Percentiles rank a stretch among this genome's conserved stretches.
phyloP scores from a whole-genome alignment of 1,140 invertebrate species.

The Drosophila funebris region DNA sequence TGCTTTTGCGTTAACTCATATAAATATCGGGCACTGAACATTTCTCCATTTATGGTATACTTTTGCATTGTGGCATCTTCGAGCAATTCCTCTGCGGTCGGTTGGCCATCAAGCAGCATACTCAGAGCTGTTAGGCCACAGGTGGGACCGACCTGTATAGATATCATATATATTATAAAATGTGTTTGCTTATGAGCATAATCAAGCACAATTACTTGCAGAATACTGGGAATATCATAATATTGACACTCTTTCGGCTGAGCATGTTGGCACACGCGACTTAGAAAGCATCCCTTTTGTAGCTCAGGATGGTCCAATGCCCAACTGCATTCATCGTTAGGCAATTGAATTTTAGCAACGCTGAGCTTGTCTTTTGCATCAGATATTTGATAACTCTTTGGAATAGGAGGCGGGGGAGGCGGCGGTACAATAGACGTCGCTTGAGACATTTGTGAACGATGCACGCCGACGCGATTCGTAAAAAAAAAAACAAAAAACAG shows the following conservation, averaged over 20 bases:
- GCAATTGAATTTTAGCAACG: neutral
- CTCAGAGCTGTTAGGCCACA: slow-evolving; percentile 92
- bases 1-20: slow-evolving; percentile 57
- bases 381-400: neutral
- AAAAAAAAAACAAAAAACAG: neutral
- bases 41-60: slow-evolving; percentile 92
- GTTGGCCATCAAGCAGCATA: slow-evolving; percentile 88
- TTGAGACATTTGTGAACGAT: slow-evolving; percentile 30
- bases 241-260: slow-evolving; percentile 63
- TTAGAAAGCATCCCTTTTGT: slow-evolving; percentile 84
- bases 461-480: neutral
- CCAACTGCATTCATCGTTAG: slow-evolving; percentile 81
- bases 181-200: neutral
- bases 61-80: slow-evolving; percentile 85
- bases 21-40: slow-evolving; percentile 92
- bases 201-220: slow-evolving; percentile 48
- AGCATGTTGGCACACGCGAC: slow-evolving; percentile 80
- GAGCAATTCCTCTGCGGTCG: slow-evolving; percentile 86
- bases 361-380: neutral
- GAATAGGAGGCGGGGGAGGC: slow-evolving; percentile 22
- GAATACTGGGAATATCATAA: slow-evolving; percentile 47
- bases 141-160: slow-evolving; percentile 86
- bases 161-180: too few relatives aligned
- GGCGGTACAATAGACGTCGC: slow-evolving; percentile 48
- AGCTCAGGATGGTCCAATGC: slow-evolving; percentile 83